Conservation (phyloP, 2,888 invertebrate genomes). For the Ommatoiulus sabulosus region DNA sequence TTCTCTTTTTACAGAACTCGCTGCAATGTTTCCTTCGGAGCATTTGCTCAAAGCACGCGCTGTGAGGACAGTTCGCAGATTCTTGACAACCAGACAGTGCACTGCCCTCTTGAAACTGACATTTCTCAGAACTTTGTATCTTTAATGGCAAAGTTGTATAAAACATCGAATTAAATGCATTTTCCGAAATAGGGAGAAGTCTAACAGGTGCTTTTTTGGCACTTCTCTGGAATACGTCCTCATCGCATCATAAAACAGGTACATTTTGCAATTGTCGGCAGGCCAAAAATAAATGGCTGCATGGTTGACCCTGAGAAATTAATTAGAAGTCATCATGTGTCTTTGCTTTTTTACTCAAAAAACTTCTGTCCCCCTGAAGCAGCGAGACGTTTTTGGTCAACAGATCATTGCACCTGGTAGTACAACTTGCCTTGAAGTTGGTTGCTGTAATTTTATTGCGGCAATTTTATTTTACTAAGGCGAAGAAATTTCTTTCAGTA, state of each 20-base stretch:
- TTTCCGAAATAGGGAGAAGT: neutral
- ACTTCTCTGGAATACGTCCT: constrained; percentile 18
- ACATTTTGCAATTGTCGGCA: neutral
- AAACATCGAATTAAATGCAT: neutral
- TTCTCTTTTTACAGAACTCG: too few relatives aligned
- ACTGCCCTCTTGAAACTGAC: neutral
- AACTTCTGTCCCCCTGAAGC: neutral
- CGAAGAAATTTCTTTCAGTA: too few relatives aligned
- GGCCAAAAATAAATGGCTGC: constrained; percentile 10
- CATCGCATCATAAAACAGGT: neutral
- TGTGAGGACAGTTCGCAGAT: neutral
- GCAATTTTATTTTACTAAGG: neutral
- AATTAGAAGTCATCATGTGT: constrained; percentile 22
- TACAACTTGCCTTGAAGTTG: neutral
- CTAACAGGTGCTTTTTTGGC: neutral
- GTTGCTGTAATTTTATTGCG: neutral
- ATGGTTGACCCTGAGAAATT: constrained; percentile 23
- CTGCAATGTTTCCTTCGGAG: too few relatives aligned
- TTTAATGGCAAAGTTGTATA: neutral
- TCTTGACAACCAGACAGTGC: neutral
- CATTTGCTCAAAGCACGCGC: too few relatives aligned
- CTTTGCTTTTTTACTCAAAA: neutral
- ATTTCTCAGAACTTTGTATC: neutral
- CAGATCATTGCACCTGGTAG: constrained; percentile 35
- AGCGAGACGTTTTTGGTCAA: neutral